Base-by-base conservation (phyloP, 92 coral and sea anemone species). In the Galaxea fascicularis region DNA sequence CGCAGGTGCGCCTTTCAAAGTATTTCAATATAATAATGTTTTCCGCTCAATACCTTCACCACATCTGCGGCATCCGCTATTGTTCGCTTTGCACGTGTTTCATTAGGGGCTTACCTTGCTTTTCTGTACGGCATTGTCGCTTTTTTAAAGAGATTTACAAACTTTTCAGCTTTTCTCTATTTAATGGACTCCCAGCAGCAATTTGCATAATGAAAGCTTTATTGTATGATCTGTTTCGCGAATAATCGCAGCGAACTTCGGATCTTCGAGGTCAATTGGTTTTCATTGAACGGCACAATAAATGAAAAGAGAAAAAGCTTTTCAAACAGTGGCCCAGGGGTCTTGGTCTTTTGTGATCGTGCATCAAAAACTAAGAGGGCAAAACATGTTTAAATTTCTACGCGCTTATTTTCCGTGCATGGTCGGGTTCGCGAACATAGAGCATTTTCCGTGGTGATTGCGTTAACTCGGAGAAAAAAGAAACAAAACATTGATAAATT, bases 21-120 rank as follows among this genome's bases (percentile, higher is more conserved):
- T 90, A 92, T 95, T 92, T 89, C 98, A 90, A 89, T 93, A 90
- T 92, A 92, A 92, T 94, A 87, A 92, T 89, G 98, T 90, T 93
- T 94, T 93, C 93, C 93, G 93, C 86, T 85, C 95, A 92, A 97
- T 95, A 91, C 94, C 81, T 85, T 86, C 75, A 88, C 77, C 95
- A 83, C 99, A 97, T 91, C 99, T 97, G 99, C 98, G 94, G 98
- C 92, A 85, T 85, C 87, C 87, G 83, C 94, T 82, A 93, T 92
- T 93, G 94, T 92, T 56, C 71, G 22, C 65, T 82, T 76, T 91
- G 91, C 99, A 97, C 98, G 99, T 97, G 99, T 93, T 94, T 90
- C 95, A 93, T 88, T 92, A 91, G 86, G 90, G 91, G 91, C 92
- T 90, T 85, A 90, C 94, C 96, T 84, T 89, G 87, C 93, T 84